A percentile compares a stretch with the other conserved stretches of the same genome.
These are phyloP conservation scores for Lepidurus arcticus DNA, from an alignment of 1,140 invertebrate genomes.

Conservation along the genomic window DNA sequence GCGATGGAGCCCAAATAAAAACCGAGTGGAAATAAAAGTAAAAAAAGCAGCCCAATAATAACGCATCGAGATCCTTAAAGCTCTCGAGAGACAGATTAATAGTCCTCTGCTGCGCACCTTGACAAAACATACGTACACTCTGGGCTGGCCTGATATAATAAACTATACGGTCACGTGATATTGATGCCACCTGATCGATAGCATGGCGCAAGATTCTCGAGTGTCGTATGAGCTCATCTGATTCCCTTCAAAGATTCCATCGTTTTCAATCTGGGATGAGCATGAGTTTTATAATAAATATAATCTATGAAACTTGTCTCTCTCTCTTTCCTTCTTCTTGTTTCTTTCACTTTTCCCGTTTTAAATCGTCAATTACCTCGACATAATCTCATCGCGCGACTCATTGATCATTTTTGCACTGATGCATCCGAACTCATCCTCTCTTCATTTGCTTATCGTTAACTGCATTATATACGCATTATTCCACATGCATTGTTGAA, in stretches of 20 bases:
- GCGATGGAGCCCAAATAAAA: too few species aligned
- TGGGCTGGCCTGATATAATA: not conserved
- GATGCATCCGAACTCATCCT: not conserved
- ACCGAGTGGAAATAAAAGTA: not conserved
- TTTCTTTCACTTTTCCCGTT: not conserved
- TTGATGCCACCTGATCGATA: not conserved
- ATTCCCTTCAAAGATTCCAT: not conserved
- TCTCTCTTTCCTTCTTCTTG: not conserved
- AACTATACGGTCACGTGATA: constrained; percentile 1
- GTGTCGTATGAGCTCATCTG: constrained; percentile 13
- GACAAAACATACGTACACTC: constrained; percentile 1
- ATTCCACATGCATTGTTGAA: not conserved
- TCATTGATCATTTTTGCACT: not conserved
- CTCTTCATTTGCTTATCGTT: not conserved
- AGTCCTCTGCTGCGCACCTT: not conserved
- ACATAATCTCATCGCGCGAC: not conserved
- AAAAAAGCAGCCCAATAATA: not conserved
- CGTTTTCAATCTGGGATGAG: not conserved
- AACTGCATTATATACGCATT: not conserved
- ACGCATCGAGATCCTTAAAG: not conserved
- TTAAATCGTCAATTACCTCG: constrained; percentile 7
- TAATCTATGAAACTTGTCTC: too few species aligned
- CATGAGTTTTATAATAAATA: not conserved
- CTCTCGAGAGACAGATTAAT: not conserved
- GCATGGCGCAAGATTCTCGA: not conserved